A percentile compares a stretch with the other conserved stretches of the same genome.
phyloP scores from a whole-genome alignment of 2,797 vertebrate species.

The Catamblyrhynchus diadema region DNA sequence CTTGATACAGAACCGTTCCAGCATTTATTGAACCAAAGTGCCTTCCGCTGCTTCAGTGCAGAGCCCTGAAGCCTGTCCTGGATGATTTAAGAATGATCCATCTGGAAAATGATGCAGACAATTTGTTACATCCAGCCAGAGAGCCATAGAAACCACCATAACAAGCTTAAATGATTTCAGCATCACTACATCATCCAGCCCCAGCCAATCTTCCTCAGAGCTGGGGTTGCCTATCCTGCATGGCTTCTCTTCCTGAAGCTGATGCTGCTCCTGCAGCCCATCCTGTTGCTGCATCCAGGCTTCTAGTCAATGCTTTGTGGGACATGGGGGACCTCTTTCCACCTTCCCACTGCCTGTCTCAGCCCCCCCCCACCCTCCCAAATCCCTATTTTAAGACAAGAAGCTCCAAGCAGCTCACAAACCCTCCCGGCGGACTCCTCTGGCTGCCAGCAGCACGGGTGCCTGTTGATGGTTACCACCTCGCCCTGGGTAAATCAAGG shows the following conservation, averaged over 20 bases:
- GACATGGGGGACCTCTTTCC: not conserved
- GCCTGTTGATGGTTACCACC: not conserved
- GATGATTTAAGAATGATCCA: slow-evolving; percentile 60
- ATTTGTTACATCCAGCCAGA: slow-evolving; percentile 57
- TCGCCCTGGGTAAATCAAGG: slow-evolving; percentile 19
- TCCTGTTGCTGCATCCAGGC: not conserved
- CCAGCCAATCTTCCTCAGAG: slow-evolving; percentile 1
- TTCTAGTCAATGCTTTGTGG: not conserved
- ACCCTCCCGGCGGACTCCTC: not conserved
- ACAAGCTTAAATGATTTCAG: slow-evolving; percentile 58
- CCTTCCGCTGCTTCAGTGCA: not conserved
- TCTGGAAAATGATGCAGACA: slow-evolving; percentile 60
- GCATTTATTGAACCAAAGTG: slow-evolving; percentile 29
- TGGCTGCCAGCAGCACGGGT: not conserved
- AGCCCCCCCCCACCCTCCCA: accelerated
- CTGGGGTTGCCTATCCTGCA: not conserved
- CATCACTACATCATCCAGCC: slow-evolving; percentile 32
- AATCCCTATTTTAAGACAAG: not conserved
- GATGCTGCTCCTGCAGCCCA: not conserved
- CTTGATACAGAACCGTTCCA: slow-evolving; percentile 8
- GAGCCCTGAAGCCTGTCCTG: slow-evolving; percentile 45
- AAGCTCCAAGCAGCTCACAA: not conserved
- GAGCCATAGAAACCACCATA: slow-evolving; percentile 58
- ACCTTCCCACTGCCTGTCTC: not conserved
- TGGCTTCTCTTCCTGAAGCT: not conserved